Evolutionary conservation across 2,888 invertebrate genomes (phyloP).

Genomic region (Pilophorus perplexus): DNA sequence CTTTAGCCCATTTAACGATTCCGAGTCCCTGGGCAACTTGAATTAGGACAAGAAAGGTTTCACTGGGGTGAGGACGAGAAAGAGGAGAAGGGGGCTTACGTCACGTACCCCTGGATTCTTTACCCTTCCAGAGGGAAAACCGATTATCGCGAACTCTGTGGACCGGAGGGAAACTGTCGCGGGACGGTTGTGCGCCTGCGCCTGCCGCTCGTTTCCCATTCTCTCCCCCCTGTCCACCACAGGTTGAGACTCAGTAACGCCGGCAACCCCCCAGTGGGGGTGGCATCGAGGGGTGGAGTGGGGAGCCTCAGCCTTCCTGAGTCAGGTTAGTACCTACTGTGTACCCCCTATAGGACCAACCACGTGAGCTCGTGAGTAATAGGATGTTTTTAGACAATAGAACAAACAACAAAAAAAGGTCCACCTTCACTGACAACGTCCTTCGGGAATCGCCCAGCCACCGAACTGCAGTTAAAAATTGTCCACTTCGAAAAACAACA

Average conservation of each 20-base stretch:
- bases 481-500: too few relatives aligned
- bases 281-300: not conserved
- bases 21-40: too few relatives aligned
- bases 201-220: slow-evolving; percentile 4
- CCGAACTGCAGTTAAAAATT: too few relatives aligned
- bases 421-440: slow-evolving; percentile 34
- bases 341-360: slow-evolving; percentile 34
- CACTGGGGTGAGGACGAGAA: too few relatives aligned
- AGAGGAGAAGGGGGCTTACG: not conserved
- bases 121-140: not conserved
- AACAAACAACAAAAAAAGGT: slow-evolving; percentile 8
- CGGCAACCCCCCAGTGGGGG: slow-evolving; percentile 19
- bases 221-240: slow-evolving; percentile 8
- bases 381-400: slow-evolving; percentile 32
- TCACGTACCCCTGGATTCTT: not conserved
- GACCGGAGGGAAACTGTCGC: too few relatives aligned
- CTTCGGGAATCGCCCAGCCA: too few relatives aligned
- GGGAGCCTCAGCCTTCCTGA: slow-evolving; percentile 24
- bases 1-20: too few relatives aligned
- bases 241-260: slow-evolving; percentile 13
- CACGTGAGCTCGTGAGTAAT: slow-evolving; percentile 40
- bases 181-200: not conserved
- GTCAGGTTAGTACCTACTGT: slow-evolving; percentile 37
- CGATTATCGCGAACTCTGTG: slow-evolving; percentile 20
- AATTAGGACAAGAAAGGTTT: too few relatives aligned